Evolutionary conservation across 2,888 invertebrate genomes (phyloP), one percentile per base, ranked within the genome.

Genomic region (Resseliella maxima): DNA sequence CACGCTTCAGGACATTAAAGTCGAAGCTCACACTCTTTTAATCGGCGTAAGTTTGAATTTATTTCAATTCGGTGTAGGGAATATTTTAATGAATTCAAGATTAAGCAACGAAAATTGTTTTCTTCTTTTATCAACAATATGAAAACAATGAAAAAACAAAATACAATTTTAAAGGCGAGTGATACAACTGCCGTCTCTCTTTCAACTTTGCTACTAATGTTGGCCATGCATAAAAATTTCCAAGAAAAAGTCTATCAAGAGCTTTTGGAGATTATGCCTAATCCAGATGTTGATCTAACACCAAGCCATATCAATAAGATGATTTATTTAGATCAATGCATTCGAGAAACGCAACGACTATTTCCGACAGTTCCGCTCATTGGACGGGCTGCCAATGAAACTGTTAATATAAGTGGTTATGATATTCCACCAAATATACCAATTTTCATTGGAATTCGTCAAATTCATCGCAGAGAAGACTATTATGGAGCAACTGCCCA

Each of bases 41-140:
- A 85, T 85, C 45, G 85, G 45, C 27, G 85, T 85, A 85, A 85
- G 45, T 45, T 45, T 85, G n/a, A n/a, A n/a, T n/a, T n/a, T n/a
- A n/a, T n/a, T n/a, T n/a, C n/a, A n/a, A n/a, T n/a, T n/a, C n/a
- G n/a, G n/a, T n/a, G n/a, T n/a, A n/a, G n/a, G n/a, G n/a, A n/a
- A n/a, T n/a, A n/a, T n/a, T n/a, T n/a, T 35, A 6, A 72, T 72
- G 46, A 50, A 50, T 72, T 59, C 31, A 0, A 15, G 72, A 27
- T 72, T 72, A 72, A 72, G 31, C 31, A 27, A 72, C 8, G 2
- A 72, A 27, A 27, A 59, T n/a, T 5, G 5, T 59, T 59, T 5
- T 50, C 2, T 50, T 50, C 21, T 21, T 50, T 6, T 10, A n/a
- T 8, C 59, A 50, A 50, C 50, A 10, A 10, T 18, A 59, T 24